Percentiles rank a stretch among this genome's conserved stretches.
Evolutionary conservation across 1,140 invertebrate genomes (phyloP).

Genomic region (Hylaeus volcanicus): DNA sequence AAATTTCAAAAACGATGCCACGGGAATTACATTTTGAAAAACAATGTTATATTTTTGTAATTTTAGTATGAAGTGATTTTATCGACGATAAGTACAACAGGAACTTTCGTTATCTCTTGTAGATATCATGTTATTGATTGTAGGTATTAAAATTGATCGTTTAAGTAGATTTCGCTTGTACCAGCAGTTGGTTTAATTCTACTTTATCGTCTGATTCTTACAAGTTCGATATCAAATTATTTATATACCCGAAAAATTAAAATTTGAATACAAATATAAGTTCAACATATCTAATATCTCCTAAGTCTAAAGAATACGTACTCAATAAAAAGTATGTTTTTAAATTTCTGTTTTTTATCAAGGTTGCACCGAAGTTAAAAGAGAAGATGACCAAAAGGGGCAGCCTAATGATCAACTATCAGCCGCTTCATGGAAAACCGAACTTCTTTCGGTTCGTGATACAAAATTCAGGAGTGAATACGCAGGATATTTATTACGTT

Average conservation of each 20-base stretch:
- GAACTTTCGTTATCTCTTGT: neutral
- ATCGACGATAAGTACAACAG: neutral
- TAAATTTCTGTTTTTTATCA: neutral
- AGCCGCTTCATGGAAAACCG: conserved; percentile 83
- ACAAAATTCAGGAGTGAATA: conserved; percentile 80
- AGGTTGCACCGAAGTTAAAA: conserved; percentile 88
- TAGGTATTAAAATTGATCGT: neutral
- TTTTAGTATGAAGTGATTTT: neutral
- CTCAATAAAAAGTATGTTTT: too few relatives aligned
- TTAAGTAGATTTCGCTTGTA: neutral
- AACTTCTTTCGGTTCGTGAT: conserved; percentile 89
- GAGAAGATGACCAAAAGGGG: conserved; percentile 85
- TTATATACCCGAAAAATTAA: neutral
- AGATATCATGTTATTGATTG: neutral
- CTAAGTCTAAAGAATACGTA: neutral
- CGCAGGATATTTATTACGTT: conserved; percentile 38
- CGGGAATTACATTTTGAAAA: neutral
- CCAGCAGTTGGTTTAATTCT: neutral
- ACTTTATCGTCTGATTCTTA: too few relatives aligned
- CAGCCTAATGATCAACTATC: conserved; percentile 87
- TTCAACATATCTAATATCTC: neutral
- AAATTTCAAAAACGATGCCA: neutral
- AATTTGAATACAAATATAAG: neutral
- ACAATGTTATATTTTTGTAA: neutral
- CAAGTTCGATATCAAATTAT: neutral